phyloP scores from a whole-genome alignment of 2,888 invertebrate species.

The Drymonia ruficornis region DNA sequence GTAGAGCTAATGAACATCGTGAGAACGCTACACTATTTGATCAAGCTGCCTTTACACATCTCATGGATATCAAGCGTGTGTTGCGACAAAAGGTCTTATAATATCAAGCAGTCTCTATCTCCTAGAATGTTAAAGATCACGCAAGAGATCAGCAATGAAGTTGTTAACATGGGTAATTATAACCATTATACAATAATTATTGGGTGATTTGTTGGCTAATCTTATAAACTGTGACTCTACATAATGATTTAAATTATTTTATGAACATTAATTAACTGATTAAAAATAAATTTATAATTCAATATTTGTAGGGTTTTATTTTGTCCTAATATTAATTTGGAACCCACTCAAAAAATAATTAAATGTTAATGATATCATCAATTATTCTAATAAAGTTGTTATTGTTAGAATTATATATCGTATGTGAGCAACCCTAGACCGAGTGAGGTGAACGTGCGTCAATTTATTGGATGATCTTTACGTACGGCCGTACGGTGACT shows the following conservation, averaged over 20 bases:
- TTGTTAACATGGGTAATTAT: neutral
- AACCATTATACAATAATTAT: neutral
- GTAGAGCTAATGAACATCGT: conserved; percentile 33
- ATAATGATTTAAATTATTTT: no score
- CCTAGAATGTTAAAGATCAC: conserved; percentile 3
- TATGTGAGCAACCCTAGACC: neutral
- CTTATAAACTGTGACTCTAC: no score
- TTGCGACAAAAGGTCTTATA: conserved; percentile 31
- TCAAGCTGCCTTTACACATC: conserved; percentile 24
- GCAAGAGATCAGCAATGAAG: neutral
- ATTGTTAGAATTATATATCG: neutral
- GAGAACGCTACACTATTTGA: conserved; percentile 29
- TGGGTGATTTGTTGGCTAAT: no score
- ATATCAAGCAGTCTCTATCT: conserved; percentile 6
- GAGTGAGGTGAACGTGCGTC: conserved; percentile 33
- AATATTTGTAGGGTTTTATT: no score
- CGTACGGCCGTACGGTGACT: conserved; percentile 22
- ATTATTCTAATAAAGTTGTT: neutral
- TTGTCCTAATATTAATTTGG: no score
- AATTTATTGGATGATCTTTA: conserved; percentile 53
- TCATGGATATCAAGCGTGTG: conserved; percentile 17
- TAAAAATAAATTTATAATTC: no score
- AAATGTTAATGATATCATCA: no score
- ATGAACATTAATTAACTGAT: no score
- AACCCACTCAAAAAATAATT: no score